These are phyloP conservation scores for Rhabdornis inornatus DNA, from an alignment of 2,113 vertebrate species.

Conservation along the genomic window DNA sequence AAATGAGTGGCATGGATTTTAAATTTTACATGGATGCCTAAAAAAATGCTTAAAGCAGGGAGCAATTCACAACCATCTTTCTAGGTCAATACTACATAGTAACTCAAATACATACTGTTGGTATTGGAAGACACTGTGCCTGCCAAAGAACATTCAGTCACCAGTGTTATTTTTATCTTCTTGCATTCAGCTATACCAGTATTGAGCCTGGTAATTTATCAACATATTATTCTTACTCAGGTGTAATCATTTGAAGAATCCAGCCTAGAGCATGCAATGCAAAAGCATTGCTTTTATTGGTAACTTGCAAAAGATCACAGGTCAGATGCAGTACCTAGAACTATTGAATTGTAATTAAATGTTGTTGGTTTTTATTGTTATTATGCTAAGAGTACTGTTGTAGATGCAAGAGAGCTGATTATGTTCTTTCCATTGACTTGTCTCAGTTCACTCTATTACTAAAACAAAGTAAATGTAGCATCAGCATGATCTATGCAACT, in stretches of 20 bases:
- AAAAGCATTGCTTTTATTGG: not conserved
- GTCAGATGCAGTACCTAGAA: not conserved
- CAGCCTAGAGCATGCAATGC: not conserved
- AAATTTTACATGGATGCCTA: not conserved
- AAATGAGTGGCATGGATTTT: not conserved
- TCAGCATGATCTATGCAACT: not conserved
- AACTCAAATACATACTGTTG: not conserved
- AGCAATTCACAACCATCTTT: not conserved
- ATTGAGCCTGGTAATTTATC: not conserved
- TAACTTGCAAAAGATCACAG: not conserved
- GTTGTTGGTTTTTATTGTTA: not conserved
- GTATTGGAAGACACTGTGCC: accelerated
- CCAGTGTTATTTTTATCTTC: not conserved
- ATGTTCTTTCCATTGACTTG: not conserved
- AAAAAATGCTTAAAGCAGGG: not conserved
- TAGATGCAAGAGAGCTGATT: not conserved
- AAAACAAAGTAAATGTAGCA: not conserved
- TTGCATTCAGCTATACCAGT: not conserved
- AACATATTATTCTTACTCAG: not conserved
- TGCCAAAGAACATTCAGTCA: not conserved
- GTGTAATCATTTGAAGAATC: not conserved
- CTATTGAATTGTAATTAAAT: not conserved
- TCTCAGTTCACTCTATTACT: not conserved
- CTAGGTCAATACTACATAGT: not conserved
- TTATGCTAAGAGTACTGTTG: not conserved